Conservation (phyloP, 1,140 invertebrate species). For the Pseudomyrmex pallidus region DNA sequence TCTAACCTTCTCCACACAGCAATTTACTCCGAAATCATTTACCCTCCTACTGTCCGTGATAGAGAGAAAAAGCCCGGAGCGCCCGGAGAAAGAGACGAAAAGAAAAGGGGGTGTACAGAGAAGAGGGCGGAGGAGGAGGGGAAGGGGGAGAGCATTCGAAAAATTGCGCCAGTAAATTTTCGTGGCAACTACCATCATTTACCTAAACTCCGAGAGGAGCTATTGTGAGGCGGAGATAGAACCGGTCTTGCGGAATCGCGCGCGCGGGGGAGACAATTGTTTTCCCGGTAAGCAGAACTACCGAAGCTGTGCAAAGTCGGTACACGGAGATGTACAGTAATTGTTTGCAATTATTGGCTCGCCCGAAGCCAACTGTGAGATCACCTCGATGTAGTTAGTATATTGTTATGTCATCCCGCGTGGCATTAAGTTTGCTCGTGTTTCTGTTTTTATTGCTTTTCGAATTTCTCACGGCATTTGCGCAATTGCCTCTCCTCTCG, state of each 20-base stretch:
- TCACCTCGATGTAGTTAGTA: constrained; percentile 66
- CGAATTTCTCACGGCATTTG: too few relatives aligned
- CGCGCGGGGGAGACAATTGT: constrained; percentile 71
- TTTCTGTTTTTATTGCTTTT: too few relatives aligned
- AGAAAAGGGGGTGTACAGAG: constrained; percentile 11
- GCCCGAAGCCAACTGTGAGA: constrained; percentile 69
- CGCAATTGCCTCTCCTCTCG: too few relatives aligned
- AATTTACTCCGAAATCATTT: constrained; percentile 79
- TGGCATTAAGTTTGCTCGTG: too few relatives aligned
- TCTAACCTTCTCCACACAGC: constrained; percentile 68
- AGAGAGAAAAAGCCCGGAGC: constrained; percentile 63
- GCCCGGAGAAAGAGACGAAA: constrained; percentile 24
- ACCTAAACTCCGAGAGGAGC: constrained; percentile 77
- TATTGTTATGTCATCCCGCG: constrained; percentile 55
- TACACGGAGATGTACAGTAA: constrained; percentile 72
- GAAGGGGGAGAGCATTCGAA: constrained; percentile 77
- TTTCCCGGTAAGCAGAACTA: constrained; percentile 68
- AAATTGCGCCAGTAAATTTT: constrained; percentile 82
- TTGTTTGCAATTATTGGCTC: constrained; percentile 77
- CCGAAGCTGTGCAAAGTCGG: constrained; percentile 62
- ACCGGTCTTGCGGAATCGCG: constrained; percentile 70
- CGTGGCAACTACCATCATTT: constrained; percentile 82
- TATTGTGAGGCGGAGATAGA: constrained; percentile 67
- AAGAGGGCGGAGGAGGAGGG: constrained; percentile 63
- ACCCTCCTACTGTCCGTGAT: constrained; percentile 56